Conservation (phyloP, 2,888 invertebrate genomes). For the Caenorhabditis japonica region DNA sequence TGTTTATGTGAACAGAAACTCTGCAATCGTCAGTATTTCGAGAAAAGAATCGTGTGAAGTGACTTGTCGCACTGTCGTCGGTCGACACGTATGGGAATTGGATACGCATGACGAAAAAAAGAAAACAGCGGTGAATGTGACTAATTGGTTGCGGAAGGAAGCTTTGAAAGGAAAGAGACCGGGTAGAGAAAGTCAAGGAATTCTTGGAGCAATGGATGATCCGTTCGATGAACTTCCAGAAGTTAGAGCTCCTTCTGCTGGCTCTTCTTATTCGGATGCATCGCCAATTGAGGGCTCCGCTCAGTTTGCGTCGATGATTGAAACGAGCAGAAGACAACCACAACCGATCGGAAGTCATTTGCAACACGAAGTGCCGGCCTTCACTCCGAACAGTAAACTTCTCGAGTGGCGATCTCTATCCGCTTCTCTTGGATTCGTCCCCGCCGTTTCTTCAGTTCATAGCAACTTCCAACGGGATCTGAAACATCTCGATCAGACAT, state of each 20-base stretch:
- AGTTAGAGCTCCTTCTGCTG: constrained; percentile 13
- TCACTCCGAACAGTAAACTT: constrained; percentile 40
- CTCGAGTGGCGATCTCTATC: constrained; percentile 62
- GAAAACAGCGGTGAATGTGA: constrained; percentile 55
- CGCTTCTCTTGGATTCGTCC: constrained; percentile 60
- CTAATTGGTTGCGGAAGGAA: constrained; percentile 65
- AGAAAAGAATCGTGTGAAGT: constrained; percentile 57
- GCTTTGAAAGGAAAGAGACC: constrained; percentile 55
- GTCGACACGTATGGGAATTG: constrained; percentile 67
- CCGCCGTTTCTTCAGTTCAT: constrained; percentile 56
- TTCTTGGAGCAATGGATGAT: constrained; percentile 66
- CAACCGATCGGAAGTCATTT: constrained; percentile 35
- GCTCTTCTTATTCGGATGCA: background rate
- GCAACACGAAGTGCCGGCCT: constrained; percentile 20
- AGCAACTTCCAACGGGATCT: constrained; percentile 84
- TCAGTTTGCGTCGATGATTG: constrained; percentile 55
- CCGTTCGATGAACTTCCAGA: constrained; percentile 65
- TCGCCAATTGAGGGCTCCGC: constrained; percentile 43
- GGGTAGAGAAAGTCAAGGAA: constrained; percentile 60
- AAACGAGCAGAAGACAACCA: constrained; percentile 56
- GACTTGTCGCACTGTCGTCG: constrained; percentile 69
- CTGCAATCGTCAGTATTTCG: constrained; percentile 42
- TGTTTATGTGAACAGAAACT: constrained; percentile 52
- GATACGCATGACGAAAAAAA: constrained; percentile 52
- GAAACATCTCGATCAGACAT: constrained; percentile 87